phyloP scores from a whole-genome alignment of 2,888 invertebrate species.

The Chironomus tentans region DNA sequence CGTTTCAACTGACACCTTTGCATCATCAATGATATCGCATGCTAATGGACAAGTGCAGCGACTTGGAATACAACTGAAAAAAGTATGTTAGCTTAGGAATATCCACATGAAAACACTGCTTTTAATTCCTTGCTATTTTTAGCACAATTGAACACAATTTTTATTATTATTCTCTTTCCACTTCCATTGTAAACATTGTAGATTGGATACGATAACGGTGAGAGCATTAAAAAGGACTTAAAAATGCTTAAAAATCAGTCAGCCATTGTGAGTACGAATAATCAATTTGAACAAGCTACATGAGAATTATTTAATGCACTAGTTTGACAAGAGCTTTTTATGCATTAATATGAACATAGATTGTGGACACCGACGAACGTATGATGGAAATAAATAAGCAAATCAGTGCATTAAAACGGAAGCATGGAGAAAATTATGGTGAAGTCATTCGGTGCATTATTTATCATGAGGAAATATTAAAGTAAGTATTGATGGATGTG shows the following conservation, averaged over 20 bases:
- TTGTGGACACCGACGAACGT: neutral
- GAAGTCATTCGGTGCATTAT: conserved; percentile 19
- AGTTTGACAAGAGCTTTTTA: neutral
- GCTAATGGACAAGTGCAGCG: conserved; percentile 8
- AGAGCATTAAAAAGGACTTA: neutral
- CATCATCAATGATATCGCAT: conserved; percentile 10
- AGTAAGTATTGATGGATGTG: neutral
- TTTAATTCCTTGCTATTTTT: neutral
- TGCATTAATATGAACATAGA: neutral
- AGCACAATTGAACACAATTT: neutral
- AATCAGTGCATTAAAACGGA: neutral
- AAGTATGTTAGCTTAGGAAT: neutral
- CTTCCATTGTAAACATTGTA: neutral
- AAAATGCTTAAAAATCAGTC: neutral
- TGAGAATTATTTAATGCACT: neutral
- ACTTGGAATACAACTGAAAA: conserved; percentile 16
- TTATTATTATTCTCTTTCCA: too few relatives aligned
- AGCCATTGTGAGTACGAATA: too few relatives aligned
- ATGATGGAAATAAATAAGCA: neutral
- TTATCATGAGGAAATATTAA: conserved; percentile 23
- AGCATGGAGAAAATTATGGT: conserved; percentile 3
- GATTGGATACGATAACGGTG: conserved; percentile 12
- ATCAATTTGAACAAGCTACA: too few relatives aligned
- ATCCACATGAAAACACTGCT: neutral
- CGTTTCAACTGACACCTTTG: conserved; percentile 15